Conservation (phyloP, 53 echinoderm and acorn worm genomes). For the Crossaster papposus region DNA sequence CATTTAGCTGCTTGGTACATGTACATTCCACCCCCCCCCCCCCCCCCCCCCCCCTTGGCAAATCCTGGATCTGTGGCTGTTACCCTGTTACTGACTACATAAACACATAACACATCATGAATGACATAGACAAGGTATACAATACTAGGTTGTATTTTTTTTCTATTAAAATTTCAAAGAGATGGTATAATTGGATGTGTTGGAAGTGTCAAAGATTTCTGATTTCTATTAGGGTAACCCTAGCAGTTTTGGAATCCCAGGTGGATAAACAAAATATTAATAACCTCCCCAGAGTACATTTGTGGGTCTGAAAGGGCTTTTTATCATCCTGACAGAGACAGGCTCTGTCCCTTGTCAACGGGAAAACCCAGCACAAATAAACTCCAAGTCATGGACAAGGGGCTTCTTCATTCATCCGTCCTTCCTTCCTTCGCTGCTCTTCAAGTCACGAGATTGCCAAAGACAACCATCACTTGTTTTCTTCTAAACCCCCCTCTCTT, state of each 20-base stretch:
- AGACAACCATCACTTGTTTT: not conserved
- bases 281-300: not conserved
- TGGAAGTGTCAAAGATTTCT: not conserved
- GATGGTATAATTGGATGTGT: too few species aligned
- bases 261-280: not conserved
- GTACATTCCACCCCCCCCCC: too few species aligned
- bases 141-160: too few species aligned
- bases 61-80: too few species aligned
- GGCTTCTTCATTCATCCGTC: not conserved
- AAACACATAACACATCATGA: too few species aligned
- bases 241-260: not conserved
- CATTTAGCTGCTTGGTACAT: too few species aligned
- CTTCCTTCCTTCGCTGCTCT: not conserved
- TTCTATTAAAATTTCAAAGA: too few species aligned
- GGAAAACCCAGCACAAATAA: constrained; percentile 2
- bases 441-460: not conserved
- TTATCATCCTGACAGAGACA: not conserved
- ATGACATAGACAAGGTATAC: too few species aligned
- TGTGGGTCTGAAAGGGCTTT: constrained; percentile 11
- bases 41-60: too few species aligned
- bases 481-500: not conserved
- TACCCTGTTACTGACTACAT: too few species aligned
- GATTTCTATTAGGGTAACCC: not conserved
- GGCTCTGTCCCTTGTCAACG: not conserved
- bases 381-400: not conserved